Percentiles rank a stretch among this genome's conserved stretches.
phyloP scores from a whole-genome alignment of 2,888 invertebrate genomes.

The Ganaspis brasiliensis region DNA sequence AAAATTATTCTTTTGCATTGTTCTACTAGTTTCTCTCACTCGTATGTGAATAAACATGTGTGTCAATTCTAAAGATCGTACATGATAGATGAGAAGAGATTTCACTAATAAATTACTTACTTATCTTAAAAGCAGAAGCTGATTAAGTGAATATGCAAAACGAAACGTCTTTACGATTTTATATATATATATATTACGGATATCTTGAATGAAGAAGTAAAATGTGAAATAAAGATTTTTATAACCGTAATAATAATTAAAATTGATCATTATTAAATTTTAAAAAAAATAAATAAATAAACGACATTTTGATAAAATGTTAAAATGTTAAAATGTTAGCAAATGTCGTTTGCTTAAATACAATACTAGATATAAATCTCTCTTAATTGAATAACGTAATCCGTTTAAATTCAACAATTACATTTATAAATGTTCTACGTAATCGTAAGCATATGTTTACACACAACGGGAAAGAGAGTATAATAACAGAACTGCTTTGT shows the following conservation, averaged over 20 bases:
- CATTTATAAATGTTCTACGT: neutral
- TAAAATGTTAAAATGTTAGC: too few species aligned
- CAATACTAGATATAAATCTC: too few species aligned
- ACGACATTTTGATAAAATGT: too few species aligned
- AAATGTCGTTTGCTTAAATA: too few species aligned
- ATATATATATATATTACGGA: neutral
- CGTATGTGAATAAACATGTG: neutral
- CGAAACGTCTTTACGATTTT: conserved; percentile 7
- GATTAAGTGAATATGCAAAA: conserved; percentile 26
- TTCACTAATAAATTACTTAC: conserved; percentile 26
- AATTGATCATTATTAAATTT: neutral
- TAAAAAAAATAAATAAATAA: too few species aligned
- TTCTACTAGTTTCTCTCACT: neutral
- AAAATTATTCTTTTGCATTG: neutral
- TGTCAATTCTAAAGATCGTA: conserved; percentile 1
- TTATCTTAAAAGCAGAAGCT: conserved; percentile 28
- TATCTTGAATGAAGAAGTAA: neutral
- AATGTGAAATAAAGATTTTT: neutral
- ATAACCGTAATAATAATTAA: neutral
- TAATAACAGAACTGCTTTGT: conserved; percentile 34
- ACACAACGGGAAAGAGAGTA: neutral
- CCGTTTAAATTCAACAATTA: too few species aligned
- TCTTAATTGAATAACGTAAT: too few species aligned
- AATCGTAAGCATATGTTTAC: neutral
- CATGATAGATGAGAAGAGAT: conserved; percentile 32